These are phyloP conservation scores for Coelopa pilipes DNA, from an alignment of 2,888 invertebrate genomes.

Conservation along the genomic window DNA sequence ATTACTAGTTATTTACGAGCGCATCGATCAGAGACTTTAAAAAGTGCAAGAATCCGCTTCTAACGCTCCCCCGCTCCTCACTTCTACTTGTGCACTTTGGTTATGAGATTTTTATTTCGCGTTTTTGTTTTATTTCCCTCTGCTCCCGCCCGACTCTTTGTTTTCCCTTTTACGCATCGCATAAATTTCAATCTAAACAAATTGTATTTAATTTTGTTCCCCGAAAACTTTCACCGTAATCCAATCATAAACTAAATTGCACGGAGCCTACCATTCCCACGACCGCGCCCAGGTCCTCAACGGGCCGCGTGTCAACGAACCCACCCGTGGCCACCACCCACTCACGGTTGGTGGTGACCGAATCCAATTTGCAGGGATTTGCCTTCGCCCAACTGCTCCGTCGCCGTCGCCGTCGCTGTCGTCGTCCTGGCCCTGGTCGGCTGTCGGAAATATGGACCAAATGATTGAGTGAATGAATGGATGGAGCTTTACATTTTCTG, in stretches of 20 bases:
- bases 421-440: background rate
- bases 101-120: too few relatives aligned
- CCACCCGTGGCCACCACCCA: too few relatives aligned
- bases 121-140: too few relatives aligned
- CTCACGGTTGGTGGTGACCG: constrained; percentile 10
- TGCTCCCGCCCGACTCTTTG: background rate
- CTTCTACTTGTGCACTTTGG: too few relatives aligned
- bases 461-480: background rate
- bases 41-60: too few relatives aligned
- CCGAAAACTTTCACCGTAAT: constrained; percentile 17
- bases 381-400: background rate
- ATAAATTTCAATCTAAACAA: constrained; percentile 25
- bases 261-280: too few relatives aligned
- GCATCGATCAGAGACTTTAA: background rate
- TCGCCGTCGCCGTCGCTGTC: too few relatives aligned
- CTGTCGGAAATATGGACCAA: background rate
- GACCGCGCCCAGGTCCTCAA: too few relatives aligned
- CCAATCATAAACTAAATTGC: constrained; percentile 16
- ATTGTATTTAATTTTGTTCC: constrained; percentile 14
- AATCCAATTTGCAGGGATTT: constrained; percentile 24
- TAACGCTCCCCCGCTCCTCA: too few relatives aligned
- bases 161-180: background rate
- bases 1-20: background rate
- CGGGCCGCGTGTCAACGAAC: too few relatives aligned
- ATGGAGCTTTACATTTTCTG: constrained; percentile 23